Conservation (phyloP, 1,140 invertebrate genomes). For the Drosophila azteca region DNA sequence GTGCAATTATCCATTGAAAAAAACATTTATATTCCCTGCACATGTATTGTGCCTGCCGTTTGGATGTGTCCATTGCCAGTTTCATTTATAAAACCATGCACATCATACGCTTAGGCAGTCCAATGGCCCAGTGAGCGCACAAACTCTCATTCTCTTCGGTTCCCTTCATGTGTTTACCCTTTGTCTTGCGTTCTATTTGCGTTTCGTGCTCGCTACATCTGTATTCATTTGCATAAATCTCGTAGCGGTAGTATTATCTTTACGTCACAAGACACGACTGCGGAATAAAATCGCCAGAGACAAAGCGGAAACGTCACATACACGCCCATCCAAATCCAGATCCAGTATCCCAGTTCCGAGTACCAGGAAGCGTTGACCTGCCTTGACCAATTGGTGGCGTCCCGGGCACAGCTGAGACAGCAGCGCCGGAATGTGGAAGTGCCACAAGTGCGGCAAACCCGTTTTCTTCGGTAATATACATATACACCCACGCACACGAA, state of each 20-base stretch:
- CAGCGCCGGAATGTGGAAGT: conserved; percentile 90
- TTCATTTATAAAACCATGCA: conserved; percentile 65
- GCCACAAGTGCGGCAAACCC: conserved; percentile 93
- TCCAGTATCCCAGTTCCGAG: not conserved
- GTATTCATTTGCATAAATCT: conserved; percentile 59
- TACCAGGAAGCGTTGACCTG: conserved; percentile 51
- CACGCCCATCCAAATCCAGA: conserved; percentile 25
- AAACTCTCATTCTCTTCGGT: conserved; percentile 7
- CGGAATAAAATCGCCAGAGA: conserved; percentile 10
- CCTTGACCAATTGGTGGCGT: conserved; percentile 35
- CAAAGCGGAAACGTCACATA: conserved; percentile 26
- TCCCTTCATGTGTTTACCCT: conserved; percentile 69
- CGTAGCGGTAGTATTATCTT: conserved; percentile 11
- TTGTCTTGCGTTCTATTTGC: conserved; percentile 69
- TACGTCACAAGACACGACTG: conserved; percentile 33
- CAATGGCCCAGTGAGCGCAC: conserved; percentile 41
- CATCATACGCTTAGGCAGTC: conserved; percentile 14
- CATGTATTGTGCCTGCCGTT: conserved; percentile 16
- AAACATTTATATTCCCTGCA: conserved; percentile 38
- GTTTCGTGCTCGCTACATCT: conserved; percentile 59
- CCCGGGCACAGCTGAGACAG: conserved; percentile 8
- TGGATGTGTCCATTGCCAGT: conserved; percentile 36
- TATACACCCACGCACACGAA: conserved; percentile 20
- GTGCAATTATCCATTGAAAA: conserved; percentile 69
- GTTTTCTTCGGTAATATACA: conserved; percentile 90